phyloP scores from a whole-genome alignment of 2,113 vertebrate genomes.

The Taxidea taxus region DNA sequence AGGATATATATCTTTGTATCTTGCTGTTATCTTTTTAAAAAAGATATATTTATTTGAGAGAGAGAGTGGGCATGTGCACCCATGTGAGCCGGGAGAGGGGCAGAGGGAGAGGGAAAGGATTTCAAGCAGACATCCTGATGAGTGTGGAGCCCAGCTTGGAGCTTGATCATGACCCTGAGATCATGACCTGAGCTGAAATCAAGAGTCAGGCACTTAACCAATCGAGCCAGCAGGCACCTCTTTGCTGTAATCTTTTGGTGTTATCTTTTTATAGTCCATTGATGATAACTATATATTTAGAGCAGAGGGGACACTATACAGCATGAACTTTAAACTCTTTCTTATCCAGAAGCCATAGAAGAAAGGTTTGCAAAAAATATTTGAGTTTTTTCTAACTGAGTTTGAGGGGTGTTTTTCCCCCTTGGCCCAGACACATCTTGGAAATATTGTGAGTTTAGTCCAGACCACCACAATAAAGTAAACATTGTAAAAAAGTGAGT shows the following conservation, averaged over 20 bases:
- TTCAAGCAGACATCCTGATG: background rate
- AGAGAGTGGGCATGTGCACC: background rate
- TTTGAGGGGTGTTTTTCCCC: background rate
- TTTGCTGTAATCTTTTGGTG: background rate
- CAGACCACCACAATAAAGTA: background rate
- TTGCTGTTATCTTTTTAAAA: background rate
- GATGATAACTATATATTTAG: background rate
- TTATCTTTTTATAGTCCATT: conserved; percentile 8
- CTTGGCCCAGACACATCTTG: background rate
- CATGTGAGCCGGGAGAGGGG: background rate
- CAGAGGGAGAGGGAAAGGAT: background rate
- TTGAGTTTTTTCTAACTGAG: background rate
- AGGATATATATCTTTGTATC: background rate
- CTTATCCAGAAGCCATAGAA: background rate
- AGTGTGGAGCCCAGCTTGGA: background rate
- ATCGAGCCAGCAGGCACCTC: background rate
- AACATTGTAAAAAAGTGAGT: background rate
- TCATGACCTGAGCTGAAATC: background rate
- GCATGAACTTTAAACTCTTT: background rate
- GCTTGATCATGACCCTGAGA: background rate
- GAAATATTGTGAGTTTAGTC: background rate
- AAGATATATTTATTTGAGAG: background rate
- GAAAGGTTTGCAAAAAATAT: background rate
- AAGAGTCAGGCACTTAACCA: background rate
- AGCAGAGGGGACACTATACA: background rate